Evolutionary conservation across 1,140 invertebrate genomes (phyloP).

Genomic region (Gonatopus flavifemur): DNA sequence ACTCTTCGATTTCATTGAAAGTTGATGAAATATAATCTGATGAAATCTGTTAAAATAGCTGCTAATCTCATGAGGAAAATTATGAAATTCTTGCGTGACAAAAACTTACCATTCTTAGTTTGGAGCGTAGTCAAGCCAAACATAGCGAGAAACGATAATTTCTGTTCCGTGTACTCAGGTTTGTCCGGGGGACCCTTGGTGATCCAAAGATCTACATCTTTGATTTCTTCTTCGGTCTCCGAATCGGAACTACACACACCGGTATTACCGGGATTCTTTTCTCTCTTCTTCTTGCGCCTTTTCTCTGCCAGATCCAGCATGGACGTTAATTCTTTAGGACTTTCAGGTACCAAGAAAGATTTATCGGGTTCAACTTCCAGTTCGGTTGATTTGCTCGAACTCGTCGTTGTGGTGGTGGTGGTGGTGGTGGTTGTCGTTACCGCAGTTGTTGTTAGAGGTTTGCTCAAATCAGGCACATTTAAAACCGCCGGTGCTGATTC

Average conservation of each 20-base stretch:
- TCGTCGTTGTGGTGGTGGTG: too few relatives aligned
- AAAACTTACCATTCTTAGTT: conserved; percentile 52
- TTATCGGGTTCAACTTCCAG: conserved; percentile 18
- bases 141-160: conserved; percentile 53
- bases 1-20: too few relatives aligned
- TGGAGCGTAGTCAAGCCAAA: conserved; percentile 57
- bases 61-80: too few relatives aligned
- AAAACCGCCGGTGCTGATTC: conserved; percentile 48
- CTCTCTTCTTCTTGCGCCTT: conserved; percentile 44
- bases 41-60: too few relatives aligned
- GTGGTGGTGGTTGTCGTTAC: background rate
- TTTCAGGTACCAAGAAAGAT: conserved; percentile 34
- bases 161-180: conserved; percentile 50
- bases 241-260: conserved; percentile 53
- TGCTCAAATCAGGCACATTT: conserved; percentile 53
- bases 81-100: too few relatives aligned
- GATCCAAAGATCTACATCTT: conserved; percentile 50
- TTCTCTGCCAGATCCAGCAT: conserved; percentile 52
- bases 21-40: too few relatives aligned
- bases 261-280: conserved; percentile 26
- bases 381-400: too few relatives aligned
- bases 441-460: conserved; percentile 36
- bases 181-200: conserved; percentile 58
- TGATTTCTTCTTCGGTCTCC: conserved; percentile 46
- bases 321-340: conserved; percentile 41